A percentile compares a stretch with the other conserved stretches of the same genome.
phyloP scores from a whole-genome alignment of 2,113 vertebrate species.

The Callaeas wilsoni region DNA sequence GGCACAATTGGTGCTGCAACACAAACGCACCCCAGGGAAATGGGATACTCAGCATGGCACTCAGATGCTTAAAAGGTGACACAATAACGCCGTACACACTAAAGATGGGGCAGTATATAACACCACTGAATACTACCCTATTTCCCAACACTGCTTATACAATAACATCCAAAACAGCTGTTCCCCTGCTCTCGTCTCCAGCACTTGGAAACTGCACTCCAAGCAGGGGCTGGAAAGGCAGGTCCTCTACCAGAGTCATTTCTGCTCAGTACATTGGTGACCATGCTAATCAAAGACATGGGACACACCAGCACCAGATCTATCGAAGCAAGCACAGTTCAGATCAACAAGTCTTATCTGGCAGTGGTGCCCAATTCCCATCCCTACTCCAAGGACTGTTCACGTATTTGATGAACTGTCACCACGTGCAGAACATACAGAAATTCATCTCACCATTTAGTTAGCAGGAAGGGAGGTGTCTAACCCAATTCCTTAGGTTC shows the following conservation, averaged over 20 bases:
- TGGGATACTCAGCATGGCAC: rapidly evolving
- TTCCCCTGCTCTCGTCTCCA: not conserved
- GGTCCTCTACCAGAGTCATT: not conserved
- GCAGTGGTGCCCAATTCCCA: not conserved
- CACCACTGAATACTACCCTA: no score
- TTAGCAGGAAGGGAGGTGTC: not conserved
- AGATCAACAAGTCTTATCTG: not conserved
- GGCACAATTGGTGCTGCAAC: not conserved
- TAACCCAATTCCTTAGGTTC: not conserved
- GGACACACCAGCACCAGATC: not conserved
- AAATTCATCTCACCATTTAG: not conserved
- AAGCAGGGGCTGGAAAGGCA: not conserved
- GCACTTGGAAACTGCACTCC: not conserved
- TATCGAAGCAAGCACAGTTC: rapidly evolving
- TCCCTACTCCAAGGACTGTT: not conserved
- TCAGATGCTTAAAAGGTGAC: not conserved
- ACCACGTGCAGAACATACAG: not conserved
- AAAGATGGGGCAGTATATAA: not conserved
- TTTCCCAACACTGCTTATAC: not conserved
- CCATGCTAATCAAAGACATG: not conserved
- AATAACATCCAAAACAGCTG: not conserved
- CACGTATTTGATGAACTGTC: not conserved
- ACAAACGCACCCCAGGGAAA: not conserved
- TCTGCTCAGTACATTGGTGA: not conserved
- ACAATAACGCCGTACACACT: not conserved